These are phyloP conservation scores for Labrus mixtus DNA, from an alignment of 2,113 vertebrate genomes.

Conservation along the genomic window DNA sequence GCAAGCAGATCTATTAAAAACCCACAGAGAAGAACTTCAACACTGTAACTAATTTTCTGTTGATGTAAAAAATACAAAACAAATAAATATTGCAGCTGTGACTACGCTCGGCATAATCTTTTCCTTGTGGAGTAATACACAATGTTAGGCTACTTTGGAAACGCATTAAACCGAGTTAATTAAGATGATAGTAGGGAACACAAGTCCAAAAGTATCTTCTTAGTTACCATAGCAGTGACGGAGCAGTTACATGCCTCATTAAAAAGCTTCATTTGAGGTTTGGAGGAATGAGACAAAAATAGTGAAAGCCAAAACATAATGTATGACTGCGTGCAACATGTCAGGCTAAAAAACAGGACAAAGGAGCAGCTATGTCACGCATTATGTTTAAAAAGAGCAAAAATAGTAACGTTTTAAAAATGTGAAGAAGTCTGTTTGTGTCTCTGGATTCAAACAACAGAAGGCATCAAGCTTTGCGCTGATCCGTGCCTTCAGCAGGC, in stretches of 20 bases:
- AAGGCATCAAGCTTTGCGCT: slow-evolving; percentile 4
- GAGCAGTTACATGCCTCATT: slow-evolving; percentile 38
- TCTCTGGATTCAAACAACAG: neutral
- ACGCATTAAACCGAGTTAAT: neutral
- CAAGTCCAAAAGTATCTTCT: slow-evolving; percentile 11
- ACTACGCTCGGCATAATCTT: neutral
- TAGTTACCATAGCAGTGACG: slow-evolving; percentile 14
- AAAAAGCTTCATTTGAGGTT: slow-evolving; percentile 6
- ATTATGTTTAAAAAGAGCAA: neutral
- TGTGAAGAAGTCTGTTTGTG: neutral
- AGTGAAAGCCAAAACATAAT: neutral
- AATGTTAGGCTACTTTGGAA: slow-evolving; percentile 15
- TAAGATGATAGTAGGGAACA: neutral
- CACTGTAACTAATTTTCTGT: slow-evolving; percentile 29
- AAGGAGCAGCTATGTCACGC: neutral
- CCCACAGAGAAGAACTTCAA: neutral
- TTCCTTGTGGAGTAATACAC: slow-evolving; percentile 9
- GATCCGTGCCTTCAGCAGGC: neutral
- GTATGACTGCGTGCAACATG: neutral
- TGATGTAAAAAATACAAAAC: slow-evolving; percentile 26
- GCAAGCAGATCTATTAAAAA: neutral
- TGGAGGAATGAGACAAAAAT: neutral
- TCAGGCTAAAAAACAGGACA: neutral
- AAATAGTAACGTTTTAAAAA: neutral
- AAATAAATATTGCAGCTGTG: slow-evolving; percentile 33